A percentile compares a stretch with the other conserved stretches of the same genome.
Evolutionary conservation across 2,888 invertebrate species (phyloP).

Genomic region (Lycophotia porphyrea): DNA sequence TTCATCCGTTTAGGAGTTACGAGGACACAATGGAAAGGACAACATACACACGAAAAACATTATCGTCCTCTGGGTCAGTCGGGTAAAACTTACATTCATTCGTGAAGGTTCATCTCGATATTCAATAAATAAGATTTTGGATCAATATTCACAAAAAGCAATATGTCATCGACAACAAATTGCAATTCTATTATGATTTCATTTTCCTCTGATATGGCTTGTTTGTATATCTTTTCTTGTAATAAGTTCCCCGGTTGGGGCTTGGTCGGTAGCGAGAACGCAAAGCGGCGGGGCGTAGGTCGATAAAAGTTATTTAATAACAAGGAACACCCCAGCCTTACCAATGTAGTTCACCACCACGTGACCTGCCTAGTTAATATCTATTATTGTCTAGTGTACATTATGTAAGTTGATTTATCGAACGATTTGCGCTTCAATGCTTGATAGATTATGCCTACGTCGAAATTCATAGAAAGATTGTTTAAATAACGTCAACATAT

Average conservation of each 20-base stretch:
- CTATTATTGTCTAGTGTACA: conserved; percentile 39
- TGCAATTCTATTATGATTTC: conserved; percentile 58
- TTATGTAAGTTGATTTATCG: conserved; percentile 45
- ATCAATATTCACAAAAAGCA: conserved; percentile 12
- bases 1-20: no score
- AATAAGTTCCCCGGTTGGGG: conserved; percentile 71
- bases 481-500: not conserved
- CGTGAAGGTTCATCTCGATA: not conserved
- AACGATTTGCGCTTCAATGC: conserved; percentile 37
- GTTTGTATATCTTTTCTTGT: conserved; percentile 69
- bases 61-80: no score
- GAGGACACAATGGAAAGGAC: no score
- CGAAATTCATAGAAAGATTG: conserved; percentile 13
- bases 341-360: conserved; percentile 70
- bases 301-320: conserved; percentile 89
- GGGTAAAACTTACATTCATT: not conserved
- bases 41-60: no score
- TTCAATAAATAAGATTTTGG: conserved; percentile 3
- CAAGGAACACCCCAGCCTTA: conserved; percentile 80
- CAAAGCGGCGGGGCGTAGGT: conserved; percentile 75
- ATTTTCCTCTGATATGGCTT: conserved; percentile 58
- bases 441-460: conserved; percentile 21
- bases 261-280: conserved; percentile 67
- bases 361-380: conserved; percentile 74
- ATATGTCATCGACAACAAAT: conserved; percentile 27